Evolutionary conservation across 1,140 invertebrate species (phyloP).

Genomic region (Drosophila repletoides): DNA sequence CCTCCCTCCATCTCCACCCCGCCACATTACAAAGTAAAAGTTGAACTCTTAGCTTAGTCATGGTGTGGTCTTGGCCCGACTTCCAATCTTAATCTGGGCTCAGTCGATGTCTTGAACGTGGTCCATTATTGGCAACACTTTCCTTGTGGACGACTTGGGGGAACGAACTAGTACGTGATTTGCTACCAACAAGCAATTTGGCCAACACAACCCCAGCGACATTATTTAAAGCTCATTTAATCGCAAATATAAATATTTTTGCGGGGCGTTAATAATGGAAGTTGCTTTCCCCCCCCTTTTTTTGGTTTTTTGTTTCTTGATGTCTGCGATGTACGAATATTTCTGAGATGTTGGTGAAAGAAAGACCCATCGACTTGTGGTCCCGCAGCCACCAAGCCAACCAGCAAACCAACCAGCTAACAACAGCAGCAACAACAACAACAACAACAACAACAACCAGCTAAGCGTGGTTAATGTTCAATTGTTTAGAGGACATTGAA

Average conservation of each 20-base stretch:
- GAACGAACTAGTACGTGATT: conserved; percentile 67
- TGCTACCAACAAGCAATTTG: conserved; percentile 54
- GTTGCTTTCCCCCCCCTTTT: too few species aligned
- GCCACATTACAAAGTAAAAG: conserved; percentile 37
- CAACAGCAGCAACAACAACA: conserved; percentile 4
- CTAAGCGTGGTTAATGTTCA: conserved; percentile 52
- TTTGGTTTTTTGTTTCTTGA: background rate
- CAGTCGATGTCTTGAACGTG: conserved; percentile 26
- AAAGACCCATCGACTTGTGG: too few species aligned
- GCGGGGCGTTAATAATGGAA: conserved; percentile 36
- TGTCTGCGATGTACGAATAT: background rate
- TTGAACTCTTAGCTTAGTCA: conserved; percentile 7
- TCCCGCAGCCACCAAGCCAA: conserved; percentile 18
- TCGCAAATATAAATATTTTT: conserved; percentile 35
- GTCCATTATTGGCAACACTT: conserved; percentile 47
- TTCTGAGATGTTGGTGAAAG: conserved; percentile 26
- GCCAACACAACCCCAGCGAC: conserved; percentile 42
- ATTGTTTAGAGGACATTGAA: conserved; percentile 52
- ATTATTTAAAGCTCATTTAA: conserved; percentile 49
- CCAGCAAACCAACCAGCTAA: conserved; percentile 20
- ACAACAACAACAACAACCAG: conserved; percentile 8
- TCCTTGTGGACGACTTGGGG: too few species aligned
- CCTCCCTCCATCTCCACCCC: background rate
- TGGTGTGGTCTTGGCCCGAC: conserved; percentile 1
- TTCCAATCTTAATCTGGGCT: conserved; percentile 15